Base-by-base conservation (phyloP, 92 coral and sea anemone species). In the Porites lobata region DNA sequence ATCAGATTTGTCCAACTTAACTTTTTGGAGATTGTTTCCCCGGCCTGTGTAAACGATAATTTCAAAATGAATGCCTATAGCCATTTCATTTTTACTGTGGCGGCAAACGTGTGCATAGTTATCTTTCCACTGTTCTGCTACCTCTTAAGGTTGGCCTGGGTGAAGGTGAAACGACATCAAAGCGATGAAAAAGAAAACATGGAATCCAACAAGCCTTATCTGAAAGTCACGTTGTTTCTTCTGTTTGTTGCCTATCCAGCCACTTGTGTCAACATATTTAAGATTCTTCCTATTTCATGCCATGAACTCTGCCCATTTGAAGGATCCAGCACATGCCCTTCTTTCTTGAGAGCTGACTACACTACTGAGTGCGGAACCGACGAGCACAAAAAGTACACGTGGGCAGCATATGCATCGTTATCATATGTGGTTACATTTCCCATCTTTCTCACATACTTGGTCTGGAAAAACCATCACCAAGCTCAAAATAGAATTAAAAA, bases 261-360 rank as follows among this genome's bases (percentile, higher is more conserved):
- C 11, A 85, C 89, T 8, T 85, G 89, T 71, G 66, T 57, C 75
- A 67, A 51, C 43, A 69, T 77, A 53, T 65, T 85, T 17, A 50
- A 66, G 53, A 77, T 85, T 51, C 89, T 85, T 56, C 89, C 89
- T 29, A 51, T 71, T 50, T 75, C 89, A 7, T 85, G 89, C 54
- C 84, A 85, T 59, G 65, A 67, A 43, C 21, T 77, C 18, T 85
- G 84, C 21, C 52, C 84, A 22, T 78, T 64, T 38, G 83, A 78
- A n/a, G 83, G 83, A 20, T 43, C 80, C 8, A 14, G 0, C 15
- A 56, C 11, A 1, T 77, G 81, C 14, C 81, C 65, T 4, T 77
- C 81, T 43, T 77, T 77, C 14, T n/a, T 77, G 17, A 17, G 67
- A 38, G 65, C 81, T 57, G 81, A 77, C 81, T 77, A 57, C 24